Conservation (phyloP, 2,888 invertebrate genomes). For the Sussaba pulchella region DNA sequence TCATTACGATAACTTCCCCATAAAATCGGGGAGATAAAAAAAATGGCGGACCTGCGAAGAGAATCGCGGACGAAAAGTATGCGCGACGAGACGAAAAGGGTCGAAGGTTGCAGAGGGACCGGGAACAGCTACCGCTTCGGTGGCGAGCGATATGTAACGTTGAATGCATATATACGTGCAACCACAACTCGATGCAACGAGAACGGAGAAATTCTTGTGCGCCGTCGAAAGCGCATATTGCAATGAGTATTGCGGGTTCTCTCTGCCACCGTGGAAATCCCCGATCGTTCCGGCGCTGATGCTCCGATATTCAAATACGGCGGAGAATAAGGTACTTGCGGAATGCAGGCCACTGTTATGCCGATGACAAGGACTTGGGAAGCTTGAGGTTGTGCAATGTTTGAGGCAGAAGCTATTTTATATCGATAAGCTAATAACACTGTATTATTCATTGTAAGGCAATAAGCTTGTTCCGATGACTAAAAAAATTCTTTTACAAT, state of each 20-base stretch:
- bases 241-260: constrained; percentile 39
- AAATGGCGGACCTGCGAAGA: too few species aligned
- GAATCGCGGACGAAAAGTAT: constrained; percentile 20
- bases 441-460: too few species aligned
- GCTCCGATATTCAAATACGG: constrained; percentile 77
- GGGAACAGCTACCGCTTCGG: constrained; percentile 47
- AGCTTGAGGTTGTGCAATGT: constrained; percentile 1
- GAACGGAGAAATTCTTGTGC: not conserved
- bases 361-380: constrained; percentile 3
- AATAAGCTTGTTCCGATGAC: too few species aligned
- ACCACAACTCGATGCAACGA: constrained; percentile 14
- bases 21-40: too few species aligned
- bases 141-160: constrained; percentile 19
- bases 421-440: not conserved
- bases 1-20: too few species aligned
- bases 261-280: constrained; percentile 62
- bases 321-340: constrained; percentile 59
- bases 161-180: constrained; percentile 17
- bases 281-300: constrained; percentile 68
- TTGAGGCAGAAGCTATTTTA: not conserved
- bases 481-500: too few species aligned
- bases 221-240: constrained; percentile 2
- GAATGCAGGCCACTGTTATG: constrained; percentile 75
- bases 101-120: constrained; percentile 62
- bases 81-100: constrained; percentile 64